phyloP scores from a whole-genome alignment of 2,888 invertebrate genomes.

The Drosophila affinis region DNA sequence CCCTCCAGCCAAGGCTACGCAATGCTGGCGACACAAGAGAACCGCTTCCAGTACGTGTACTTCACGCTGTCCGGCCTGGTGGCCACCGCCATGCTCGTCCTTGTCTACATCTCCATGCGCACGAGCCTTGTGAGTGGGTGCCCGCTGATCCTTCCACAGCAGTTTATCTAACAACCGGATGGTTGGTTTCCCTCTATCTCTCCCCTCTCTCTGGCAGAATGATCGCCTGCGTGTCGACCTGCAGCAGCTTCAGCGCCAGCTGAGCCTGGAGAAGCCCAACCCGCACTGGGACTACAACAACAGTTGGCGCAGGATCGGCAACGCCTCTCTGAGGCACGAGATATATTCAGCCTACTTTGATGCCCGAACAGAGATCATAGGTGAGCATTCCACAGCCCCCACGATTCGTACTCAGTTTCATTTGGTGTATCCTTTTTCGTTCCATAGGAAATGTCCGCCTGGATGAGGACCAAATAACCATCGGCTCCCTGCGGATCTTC shows the following conservation, averaged over 20 bases:
- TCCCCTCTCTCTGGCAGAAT: constrained; percentile 58
- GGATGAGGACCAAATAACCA: constrained; percentile 48
- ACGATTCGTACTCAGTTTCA: too few species aligned
- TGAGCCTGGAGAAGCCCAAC: constrained; percentile 73
- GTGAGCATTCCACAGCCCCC: constrained; percentile 29
- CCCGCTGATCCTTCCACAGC: background rate
- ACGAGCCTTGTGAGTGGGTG: constrained; percentile 77
- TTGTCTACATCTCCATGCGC: constrained; percentile 79
- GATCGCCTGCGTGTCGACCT: constrained; percentile 75
- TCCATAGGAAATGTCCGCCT: constrained; percentile 48
- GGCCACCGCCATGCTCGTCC: constrained; percentile 76
- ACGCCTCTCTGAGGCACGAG: constrained; percentile 72
- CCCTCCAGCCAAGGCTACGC: constrained; percentile 10
- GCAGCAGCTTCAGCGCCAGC: constrained; percentile 66
- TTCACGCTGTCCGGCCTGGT: constrained; percentile 81
- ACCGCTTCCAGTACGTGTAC: constrained; percentile 80
- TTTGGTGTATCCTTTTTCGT: background rate
- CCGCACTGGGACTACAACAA: constrained; percentile 80
- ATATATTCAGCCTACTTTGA: constrained; percentile 84
- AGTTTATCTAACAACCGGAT: constrained; percentile 3
- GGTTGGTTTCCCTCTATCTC: background rate
- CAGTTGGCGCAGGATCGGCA: constrained; percentile 80
- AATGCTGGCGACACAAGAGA: constrained; percentile 71
- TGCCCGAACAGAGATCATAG: constrained; percentile 78
- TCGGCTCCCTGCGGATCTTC: constrained; percentile 78